Evolutionary conservation across 2,797 vertebrate species (phyloP).

Genomic region (Pantherophis vulpinus): DNA sequence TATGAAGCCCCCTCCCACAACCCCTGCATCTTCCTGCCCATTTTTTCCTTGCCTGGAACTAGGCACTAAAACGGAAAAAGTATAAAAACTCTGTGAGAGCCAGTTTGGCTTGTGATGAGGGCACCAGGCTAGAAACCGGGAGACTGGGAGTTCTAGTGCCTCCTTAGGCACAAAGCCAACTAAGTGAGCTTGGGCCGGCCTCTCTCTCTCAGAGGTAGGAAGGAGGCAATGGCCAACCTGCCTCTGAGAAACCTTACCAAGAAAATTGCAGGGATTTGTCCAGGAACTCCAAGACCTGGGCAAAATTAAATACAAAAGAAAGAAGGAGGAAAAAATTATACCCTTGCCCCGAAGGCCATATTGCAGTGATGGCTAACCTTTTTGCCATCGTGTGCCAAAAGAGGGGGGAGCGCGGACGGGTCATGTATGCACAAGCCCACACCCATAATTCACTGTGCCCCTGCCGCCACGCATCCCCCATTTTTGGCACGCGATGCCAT

Average conservation of each 20-base stretch:
- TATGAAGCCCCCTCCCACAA: conserved; percentile 2
- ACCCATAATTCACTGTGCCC: too few species aligned
- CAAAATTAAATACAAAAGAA: neutral
- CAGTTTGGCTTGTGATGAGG: neutral
- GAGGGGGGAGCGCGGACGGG: too few species aligned
- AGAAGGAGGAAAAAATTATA: neutral
- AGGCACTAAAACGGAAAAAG: conserved; percentile 29
- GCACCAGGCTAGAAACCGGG: neutral
- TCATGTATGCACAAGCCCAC: too few species aligned
- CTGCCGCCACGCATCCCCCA: too few species aligned
- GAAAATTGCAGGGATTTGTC: neutral
- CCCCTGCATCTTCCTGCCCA: neutral
- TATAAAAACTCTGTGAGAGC: neutral
- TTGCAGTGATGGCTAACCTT: neutral
- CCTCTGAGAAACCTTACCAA: neutral
- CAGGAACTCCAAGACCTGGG: neutral
- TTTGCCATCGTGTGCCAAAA: too few species aligned
- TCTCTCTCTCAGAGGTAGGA: neutral
- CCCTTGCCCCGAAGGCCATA: conserved; percentile 1
- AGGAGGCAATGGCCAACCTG: neutral
- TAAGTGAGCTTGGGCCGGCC: neutral
- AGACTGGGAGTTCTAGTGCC: neutral
- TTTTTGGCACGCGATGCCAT: too few species aligned
- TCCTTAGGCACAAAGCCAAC: neutral
- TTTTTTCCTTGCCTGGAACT: conserved; percentile 9